Conservation (phyloP, 2,797 vertebrate genomes). For the Acropternis orthonyx region DNA sequence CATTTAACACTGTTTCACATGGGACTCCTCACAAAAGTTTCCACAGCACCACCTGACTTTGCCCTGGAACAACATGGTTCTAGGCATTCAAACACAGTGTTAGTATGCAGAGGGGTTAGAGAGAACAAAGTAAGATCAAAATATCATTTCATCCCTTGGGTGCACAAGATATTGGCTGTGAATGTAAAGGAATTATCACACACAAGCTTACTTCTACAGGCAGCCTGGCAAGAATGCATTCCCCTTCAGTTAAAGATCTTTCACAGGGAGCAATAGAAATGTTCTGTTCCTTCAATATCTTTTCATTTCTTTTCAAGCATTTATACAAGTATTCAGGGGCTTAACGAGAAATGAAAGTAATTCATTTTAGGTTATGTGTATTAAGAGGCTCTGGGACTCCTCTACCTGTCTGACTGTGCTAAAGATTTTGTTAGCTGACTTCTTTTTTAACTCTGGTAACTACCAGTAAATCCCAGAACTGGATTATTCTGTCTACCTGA, state of each 20-base stretch:
- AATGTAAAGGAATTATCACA: conserved; percentile 43
- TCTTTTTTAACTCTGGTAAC: not conserved
- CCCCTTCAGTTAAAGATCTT: conserved; percentile 12
- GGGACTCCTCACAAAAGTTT: not conserved
- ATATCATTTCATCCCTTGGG: conserved; percentile 4
- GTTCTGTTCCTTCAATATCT: conserved; percentile 22
- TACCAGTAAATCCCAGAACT: conserved; percentile 10
- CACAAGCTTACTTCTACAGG: not conserved
- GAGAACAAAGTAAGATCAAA: conserved; percentile 37
- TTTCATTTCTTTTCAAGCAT: conserved; percentile 57
- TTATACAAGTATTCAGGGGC: conserved; percentile 63
- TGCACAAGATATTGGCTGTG: not conserved
- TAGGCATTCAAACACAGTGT: not conserved
- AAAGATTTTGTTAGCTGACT: conserved; percentile 33
- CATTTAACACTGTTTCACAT: not conserved
- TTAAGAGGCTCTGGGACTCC: conserved; percentile 50
- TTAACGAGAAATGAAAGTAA: conserved; percentile 64
- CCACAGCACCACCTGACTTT: not conserved
- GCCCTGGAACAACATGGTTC: not conserved
- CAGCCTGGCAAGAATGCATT: not conserved
- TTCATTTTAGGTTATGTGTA: conserved; percentile 59
- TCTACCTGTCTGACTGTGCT: conserved; percentile 18
- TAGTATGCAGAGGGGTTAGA: not conserved
- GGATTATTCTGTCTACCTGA: conserved; percentile 17
- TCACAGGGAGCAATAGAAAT: conserved; percentile 9